Evolutionary conservation across 2,888 invertebrate species (phyloP).

Genomic region (Nowickia ferox): DNA sequence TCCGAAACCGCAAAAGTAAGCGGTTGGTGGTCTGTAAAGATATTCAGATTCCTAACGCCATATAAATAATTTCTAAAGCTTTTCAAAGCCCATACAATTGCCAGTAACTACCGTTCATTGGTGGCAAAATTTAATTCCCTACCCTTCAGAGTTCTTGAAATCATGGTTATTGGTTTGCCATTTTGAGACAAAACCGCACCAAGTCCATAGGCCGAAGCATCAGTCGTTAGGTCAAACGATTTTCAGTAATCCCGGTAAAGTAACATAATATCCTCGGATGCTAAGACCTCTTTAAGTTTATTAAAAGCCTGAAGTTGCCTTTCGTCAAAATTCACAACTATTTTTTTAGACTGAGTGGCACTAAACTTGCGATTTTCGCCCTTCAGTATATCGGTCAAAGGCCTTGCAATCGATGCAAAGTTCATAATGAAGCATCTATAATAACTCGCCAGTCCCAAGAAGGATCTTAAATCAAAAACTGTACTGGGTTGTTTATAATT

Average conservation of each 20-base stretch:
- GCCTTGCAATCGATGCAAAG: slow-evolving; percentile 42
- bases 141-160: slow-evolving; percentile 43
- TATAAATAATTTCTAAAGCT: slow-evolving; percentile 56
- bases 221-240: slow-evolving; percentile 47
- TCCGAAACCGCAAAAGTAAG: too few relatives aligned
- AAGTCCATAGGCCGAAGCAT: slow-evolving; percentile 49
- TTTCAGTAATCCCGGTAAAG: slow-evolving; percentile 60
- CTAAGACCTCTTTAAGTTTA: slow-evolving; percentile 31
- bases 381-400: slow-evolving; percentile 70
- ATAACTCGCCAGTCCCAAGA: background rate
- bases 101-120: slow-evolving; percentile 60
- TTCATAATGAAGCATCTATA: slow-evolving; percentile 4
- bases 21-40: too few relatives aligned
- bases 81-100: slow-evolving; percentile 62
- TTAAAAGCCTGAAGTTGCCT: too few relatives aligned
- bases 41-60: slow-evolving; percentile 39
- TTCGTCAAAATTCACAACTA: slow-evolving; percentile 16
- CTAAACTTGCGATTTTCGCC: slow-evolving; percentile 70
- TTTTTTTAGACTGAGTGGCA: slow-evolving; percentile 57
- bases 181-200: slow-evolving; percentile 62
- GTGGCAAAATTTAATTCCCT: slow-evolving; percentile 56
- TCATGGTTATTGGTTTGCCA: slow-evolving; percentile 65
- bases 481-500: too few relatives aligned
- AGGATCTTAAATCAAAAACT: too few relatives aligned
- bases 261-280: slow-evolving; percentile 63